These are phyloP conservation scores for Drosophila aff. DNA, from an alignment of 1,140 invertebrate species.

Conservation along the genomic window DNA sequence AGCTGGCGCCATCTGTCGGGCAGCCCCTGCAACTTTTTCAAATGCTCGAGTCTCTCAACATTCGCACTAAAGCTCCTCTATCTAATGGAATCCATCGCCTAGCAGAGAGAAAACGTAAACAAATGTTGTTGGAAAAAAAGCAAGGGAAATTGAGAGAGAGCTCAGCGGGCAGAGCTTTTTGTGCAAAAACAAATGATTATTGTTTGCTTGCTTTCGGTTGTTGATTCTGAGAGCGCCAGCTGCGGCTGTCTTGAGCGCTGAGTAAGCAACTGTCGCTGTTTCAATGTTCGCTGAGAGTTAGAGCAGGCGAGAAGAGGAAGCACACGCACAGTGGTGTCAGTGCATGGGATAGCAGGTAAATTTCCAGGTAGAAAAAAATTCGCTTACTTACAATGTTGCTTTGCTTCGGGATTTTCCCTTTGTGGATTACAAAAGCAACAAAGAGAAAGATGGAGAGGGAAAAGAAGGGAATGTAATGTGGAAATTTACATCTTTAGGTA, in stretches of 20 bases:
- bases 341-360: constrained; percentile 4
- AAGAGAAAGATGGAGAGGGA: neutral
- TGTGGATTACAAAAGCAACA: constrained; percentile 3
- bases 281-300: constrained; percentile 73
- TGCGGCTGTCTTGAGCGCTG: constrained; percentile 14
- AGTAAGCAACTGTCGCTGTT: constrained; percentile 53
- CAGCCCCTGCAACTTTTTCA: neutral
- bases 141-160: neutral
- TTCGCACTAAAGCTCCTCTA: constrained; percentile 7
- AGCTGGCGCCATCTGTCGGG: constrained; percentile 2
- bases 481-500: neutral
- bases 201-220: constrained; percentile 59
- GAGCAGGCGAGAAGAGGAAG: constrained; percentile 11
- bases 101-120: constrained; percentile 34
- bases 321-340: constrained; percentile 22
- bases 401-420: neutral
- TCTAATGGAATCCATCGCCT: constrained; percentile 19
- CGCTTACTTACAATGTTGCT: neutral
- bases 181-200: constrained; percentile 51
- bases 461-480: neutral
- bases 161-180: constrained; percentile 20
- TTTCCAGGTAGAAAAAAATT: neutral
- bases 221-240: constrained; percentile 70
- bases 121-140: constrained; percentile 28
- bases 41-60: neutral